Conservation (phyloP, 2,797 vertebrate genomes). For the Crax fasciolata region DNA sequence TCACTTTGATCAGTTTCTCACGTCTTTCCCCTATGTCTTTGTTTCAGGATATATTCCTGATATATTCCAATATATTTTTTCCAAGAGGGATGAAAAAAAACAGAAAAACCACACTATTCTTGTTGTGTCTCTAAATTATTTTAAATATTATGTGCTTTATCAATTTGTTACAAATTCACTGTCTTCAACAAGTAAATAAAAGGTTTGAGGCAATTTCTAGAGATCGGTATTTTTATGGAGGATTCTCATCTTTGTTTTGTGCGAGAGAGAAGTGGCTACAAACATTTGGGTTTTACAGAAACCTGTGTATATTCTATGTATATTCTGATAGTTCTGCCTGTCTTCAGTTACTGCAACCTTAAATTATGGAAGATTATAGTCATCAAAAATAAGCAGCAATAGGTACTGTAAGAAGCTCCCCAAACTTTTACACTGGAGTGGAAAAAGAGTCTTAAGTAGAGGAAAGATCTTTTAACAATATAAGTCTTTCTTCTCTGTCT, state of each 20-base stretch:
- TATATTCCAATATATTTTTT: not conserved
- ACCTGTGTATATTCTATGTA: not conserved
- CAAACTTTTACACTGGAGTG: not conserved
- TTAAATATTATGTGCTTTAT: not conserved
- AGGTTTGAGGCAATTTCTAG: fast-evolving
- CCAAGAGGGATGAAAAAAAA: not conserved
- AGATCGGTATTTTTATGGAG: not conserved
- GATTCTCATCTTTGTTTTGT: not conserved
- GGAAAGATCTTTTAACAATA: not conserved
- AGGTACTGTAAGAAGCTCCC: not conserved
- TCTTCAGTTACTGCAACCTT: not conserved
- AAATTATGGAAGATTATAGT: not conserved
- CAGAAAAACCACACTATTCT: not conserved
- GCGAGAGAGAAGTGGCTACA: not conserved
- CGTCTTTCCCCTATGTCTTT: not conserved
- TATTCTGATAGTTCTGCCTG: not conserved
- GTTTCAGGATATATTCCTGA: not conserved
- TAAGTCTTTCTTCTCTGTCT: not conserved
- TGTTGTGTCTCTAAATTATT: not conserved
- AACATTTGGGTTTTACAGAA: not conserved
- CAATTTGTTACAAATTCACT: not conserved
- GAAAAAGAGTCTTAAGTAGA: not conserved
- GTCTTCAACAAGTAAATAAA: not conserved
- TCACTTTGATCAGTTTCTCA: not conserved
- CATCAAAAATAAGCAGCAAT: not conserved